These are phyloP conservation scores for Patella ulyssiponensis DNA, from an alignment of 2,888 invertebrate species.

Conservation along the genomic window DNA sequence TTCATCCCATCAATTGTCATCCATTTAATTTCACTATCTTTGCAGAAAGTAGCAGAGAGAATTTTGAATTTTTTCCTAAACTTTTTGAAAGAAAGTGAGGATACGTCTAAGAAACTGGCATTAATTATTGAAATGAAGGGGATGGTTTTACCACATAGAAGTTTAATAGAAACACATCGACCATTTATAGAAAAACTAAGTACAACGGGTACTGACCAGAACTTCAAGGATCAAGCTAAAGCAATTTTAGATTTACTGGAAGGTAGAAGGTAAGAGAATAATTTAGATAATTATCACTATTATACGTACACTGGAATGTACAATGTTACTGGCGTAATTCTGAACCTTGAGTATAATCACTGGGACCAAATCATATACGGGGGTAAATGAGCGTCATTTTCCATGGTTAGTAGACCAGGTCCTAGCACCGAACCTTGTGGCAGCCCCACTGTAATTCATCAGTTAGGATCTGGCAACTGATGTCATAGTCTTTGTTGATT, in stretches of 20 bases:
- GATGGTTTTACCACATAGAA: neutral
- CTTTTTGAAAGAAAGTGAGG: neutral
- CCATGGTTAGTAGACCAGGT: too few relatives aligned
- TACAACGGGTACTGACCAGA: slow-evolving; percentile 54
- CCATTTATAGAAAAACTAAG: slow-evolving; percentile 27
- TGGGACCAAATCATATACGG: too few relatives aligned
- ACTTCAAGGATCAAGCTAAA: slow-evolving; percentile 44
- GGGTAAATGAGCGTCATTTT: too few relatives aligned
- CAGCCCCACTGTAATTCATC: too few relatives aligned
- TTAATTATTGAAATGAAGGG: neutral
- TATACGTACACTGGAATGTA: too few relatives aligned
- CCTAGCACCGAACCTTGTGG: too few relatives aligned
- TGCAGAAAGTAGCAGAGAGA: neutral
- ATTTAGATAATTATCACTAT: too few relatives aligned
- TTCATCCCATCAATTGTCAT: too few relatives aligned
- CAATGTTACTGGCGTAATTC: too few relatives aligned
- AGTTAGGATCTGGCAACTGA: too few relatives aligned
- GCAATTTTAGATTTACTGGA: slow-evolving; percentile 56
- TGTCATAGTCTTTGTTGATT: too few relatives aligned
- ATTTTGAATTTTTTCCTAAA: neutral
- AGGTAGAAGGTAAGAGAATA: slow-evolving; percentile 51
- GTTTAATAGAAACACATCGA: neutral
- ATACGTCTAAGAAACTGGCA: neutral
- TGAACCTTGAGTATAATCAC: too few relatives aligned
- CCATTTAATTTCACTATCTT: neutral